These are phyloP conservation scores for Rugalucina vietnamica DNA, from an alignment of 2,888 invertebrate genomes.

Conservation along the genomic window DNA sequence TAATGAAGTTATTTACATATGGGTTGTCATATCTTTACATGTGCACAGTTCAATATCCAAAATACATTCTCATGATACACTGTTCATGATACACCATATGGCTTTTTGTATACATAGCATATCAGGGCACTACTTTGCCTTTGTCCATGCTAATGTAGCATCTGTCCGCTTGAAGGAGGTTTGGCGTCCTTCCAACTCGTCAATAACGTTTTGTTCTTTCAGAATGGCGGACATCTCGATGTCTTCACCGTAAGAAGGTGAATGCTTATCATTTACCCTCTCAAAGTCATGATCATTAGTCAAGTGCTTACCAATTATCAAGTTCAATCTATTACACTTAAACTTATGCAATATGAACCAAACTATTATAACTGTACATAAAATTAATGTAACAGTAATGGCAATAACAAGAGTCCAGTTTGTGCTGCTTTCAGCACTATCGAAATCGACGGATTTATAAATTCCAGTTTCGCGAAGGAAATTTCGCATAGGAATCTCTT, in stretches of 20 bases:
- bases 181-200: not conserved
- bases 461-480: not conserved
- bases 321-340: not conserved
- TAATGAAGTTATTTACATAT: too few relatives aligned
- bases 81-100: too few relatives aligned
- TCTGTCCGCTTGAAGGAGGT: constrained; percentile 20
- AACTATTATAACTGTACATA: not conserved
- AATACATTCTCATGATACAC: too few relatives aligned
- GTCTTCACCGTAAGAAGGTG: not conserved
- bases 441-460: not conserved
- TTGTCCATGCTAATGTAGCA: constrained; percentile 5
- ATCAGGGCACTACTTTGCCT: too few relatives aligned
- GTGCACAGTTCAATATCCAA: too few relatives aligned
- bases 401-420: not conserved
- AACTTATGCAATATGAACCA: not conserved
- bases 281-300: not conserved
- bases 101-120: too few relatives aligned
- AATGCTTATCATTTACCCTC: not conserved
- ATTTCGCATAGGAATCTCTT: constrained; percentile 17
- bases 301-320: not conserved
- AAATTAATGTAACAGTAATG: not conserved
- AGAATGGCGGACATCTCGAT: not conserved
- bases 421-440: not conserved
- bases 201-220: not conserved
- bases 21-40: too few relatives aligned